Conservation (phyloP, 2,888 invertebrate species). For the Malthinus flaveolus region DNA sequence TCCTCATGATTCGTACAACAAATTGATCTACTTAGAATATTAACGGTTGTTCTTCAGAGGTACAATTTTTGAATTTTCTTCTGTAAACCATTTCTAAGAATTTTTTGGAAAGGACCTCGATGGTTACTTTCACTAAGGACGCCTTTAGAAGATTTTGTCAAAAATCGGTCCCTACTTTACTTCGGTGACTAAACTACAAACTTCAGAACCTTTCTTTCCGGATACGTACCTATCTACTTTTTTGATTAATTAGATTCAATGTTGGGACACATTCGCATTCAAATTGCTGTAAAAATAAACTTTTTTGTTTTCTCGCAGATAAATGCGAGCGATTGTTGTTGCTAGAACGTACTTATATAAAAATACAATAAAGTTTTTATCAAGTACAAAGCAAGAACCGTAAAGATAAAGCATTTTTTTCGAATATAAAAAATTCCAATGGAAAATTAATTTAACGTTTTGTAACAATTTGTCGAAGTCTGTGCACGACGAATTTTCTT, state of each 20-base stretch:
- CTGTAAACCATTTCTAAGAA: too few species aligned
- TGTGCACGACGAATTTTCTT: too few species aligned
- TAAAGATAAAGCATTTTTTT: background rate
- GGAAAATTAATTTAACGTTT: background rate
- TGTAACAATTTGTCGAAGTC: background rate
- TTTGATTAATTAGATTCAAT: conserved; percentile 1
- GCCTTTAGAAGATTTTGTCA: too few species aligned
- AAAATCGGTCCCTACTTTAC: too few species aligned
- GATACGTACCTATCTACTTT: background rate
- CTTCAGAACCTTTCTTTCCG: background rate
- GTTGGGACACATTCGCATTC: too few species aligned
- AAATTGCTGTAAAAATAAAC: background rate
- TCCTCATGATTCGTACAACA: too few species aligned
- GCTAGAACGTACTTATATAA: conserved; percentile 1
- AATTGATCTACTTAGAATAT: too few species aligned
- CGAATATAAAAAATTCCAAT: background rate
- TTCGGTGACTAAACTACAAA: too few species aligned
- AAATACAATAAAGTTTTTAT: conserved; percentile 4
- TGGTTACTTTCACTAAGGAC: too few species aligned
- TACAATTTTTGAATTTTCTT: too few species aligned
- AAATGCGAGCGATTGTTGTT: conserved; percentile 2
- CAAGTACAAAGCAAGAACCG: background rate
- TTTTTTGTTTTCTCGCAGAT: background rate
- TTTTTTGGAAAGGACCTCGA: too few species aligned
- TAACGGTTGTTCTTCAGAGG: too few species aligned